Evolutionary conservation across 1,140 invertebrate species (phyloP).

Genomic region (Sycophila sp.): DNA sequence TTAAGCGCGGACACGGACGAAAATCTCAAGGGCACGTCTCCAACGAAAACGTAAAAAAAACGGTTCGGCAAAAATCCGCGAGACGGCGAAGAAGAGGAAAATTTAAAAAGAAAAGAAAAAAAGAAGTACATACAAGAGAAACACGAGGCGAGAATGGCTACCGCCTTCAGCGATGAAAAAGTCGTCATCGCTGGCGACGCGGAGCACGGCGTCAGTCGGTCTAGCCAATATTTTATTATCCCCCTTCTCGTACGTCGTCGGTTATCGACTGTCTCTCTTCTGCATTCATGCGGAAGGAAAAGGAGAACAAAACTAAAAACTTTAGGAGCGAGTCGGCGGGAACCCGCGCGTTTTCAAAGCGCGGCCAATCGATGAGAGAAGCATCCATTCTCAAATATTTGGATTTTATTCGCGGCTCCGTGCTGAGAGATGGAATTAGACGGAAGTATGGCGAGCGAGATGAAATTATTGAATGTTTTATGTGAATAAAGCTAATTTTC

Average conservation of each 20-base stretch:
- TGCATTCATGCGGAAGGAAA: slow-evolving; percentile 6
- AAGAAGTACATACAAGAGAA: not conserved
- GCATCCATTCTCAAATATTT: not conserved
- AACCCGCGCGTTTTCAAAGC: not conserved
- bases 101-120: slow-evolving; percentile 1
- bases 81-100: no score
- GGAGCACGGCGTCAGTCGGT: slow-evolving; percentile 9
- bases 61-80: no score
- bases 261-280: slow-evolving; percentile 9
- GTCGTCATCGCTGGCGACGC: not conserved
- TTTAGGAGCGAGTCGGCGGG: not conserved
- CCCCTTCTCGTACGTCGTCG: no score
- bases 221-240: slow-evolving; percentile 11
- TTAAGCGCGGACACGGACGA: not conserved
- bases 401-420: slow-evolving; percentile 6
- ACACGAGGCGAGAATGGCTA: no score
- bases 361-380: not conserved
- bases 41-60: no score
- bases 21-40: not conserved
- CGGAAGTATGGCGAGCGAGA: no score
- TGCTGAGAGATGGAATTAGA: no score
- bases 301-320: slow-evolving; percentile 13
- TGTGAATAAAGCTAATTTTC: no score
- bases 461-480: no score
- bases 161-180: slow-evolving; percentile 1